Percentiles rank a stretch among this genome's conserved stretches.
Conservation (phyloP, 2,797 vertebrate genomes). For the Malacoraja senta region DNA sequence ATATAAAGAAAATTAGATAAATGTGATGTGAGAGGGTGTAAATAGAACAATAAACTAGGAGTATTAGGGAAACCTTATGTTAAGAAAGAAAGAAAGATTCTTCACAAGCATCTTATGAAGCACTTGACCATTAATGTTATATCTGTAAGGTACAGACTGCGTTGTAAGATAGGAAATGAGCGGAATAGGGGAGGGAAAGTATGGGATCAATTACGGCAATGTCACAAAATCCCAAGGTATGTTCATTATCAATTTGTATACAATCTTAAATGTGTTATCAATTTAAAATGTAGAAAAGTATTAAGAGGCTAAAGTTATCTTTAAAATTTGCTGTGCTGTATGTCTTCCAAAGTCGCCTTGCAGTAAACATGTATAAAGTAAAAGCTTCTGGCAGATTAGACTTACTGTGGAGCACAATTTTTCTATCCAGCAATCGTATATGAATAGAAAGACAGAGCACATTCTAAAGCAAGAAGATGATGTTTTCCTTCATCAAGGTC, state of each 20-base stretch:
- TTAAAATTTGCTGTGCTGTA: background rate
- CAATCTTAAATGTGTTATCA: background rate
- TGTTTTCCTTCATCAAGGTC: background rate
- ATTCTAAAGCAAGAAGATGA: background rate
- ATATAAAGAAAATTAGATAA: background rate
- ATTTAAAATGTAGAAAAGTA: background rate
- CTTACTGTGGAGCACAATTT: background rate
- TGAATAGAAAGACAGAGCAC: background rate
- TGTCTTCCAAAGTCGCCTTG: background rate
- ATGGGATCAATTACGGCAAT: background rate
- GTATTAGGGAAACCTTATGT: background rate
- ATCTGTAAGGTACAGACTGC: too few species aligned
- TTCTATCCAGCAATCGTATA: background rate
- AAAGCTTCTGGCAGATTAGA: background rate
- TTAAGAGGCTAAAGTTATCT: background rate
- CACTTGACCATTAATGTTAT: too few species aligned
- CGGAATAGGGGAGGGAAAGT: too few species aligned
- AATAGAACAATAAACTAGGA: background rate
- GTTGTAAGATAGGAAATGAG: too few species aligned
- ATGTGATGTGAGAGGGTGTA: too few species aligned
- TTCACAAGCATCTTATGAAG: too few species aligned
- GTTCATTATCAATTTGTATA: background rate
- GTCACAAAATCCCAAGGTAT: background rate
- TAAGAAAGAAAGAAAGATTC: background rate
- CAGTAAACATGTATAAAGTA: background rate